phyloP scores from a whole-genome alignment of 2,888 invertebrate genomes.

The Tyria jacobaeae region DNA sequence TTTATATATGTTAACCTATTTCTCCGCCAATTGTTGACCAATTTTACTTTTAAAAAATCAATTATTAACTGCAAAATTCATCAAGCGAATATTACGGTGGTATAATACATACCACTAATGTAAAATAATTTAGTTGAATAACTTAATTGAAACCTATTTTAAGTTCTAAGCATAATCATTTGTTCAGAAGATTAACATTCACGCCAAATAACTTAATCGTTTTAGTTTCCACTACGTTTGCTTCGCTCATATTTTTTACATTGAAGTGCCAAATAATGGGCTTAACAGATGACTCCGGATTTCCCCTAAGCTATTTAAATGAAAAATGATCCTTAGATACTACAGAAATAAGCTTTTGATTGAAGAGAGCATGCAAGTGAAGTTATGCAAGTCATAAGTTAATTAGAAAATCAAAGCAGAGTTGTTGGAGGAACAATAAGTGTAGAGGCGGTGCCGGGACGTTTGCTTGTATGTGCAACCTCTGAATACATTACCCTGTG shows the following conservation, averaged over 20 bases:
- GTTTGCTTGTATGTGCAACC: constrained; percentile 59
- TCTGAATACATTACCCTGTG: constrained; percentile 80
- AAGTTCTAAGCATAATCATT: constrained; percentile 11
- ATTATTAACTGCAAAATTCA: too few species aligned
- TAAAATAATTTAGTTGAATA: background rate
- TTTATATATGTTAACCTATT: too few species aligned
- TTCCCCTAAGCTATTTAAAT: constrained; percentile 60
- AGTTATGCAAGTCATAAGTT: constrained; percentile 49
- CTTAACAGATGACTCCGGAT: constrained; percentile 51
- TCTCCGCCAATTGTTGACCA: too few species aligned
- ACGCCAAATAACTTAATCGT: constrained; percentile 50
- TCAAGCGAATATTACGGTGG: too few species aligned
- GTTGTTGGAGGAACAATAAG: constrained; percentile 45
- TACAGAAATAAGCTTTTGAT: constrained; percentile 42
- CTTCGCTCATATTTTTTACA: constrained; percentile 55
- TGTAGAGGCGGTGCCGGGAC: constrained; percentile 43
- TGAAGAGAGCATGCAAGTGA: constrained; percentile 18
- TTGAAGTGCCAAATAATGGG: constrained; percentile 62
- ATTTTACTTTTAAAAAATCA: too few species aligned
- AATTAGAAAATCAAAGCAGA: constrained; percentile 67
- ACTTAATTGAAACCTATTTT: background rate
- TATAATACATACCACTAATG: too few species aligned
- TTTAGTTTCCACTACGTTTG: constrained; percentile 64
- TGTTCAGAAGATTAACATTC: constrained; percentile 25
- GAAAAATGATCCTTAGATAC: constrained; percentile 55